These are phyloP conservation scores for Teleogryllus oceanicus DNA, from an alignment of 2,888 invertebrate genomes.

Conservation along the genomic window DNA sequence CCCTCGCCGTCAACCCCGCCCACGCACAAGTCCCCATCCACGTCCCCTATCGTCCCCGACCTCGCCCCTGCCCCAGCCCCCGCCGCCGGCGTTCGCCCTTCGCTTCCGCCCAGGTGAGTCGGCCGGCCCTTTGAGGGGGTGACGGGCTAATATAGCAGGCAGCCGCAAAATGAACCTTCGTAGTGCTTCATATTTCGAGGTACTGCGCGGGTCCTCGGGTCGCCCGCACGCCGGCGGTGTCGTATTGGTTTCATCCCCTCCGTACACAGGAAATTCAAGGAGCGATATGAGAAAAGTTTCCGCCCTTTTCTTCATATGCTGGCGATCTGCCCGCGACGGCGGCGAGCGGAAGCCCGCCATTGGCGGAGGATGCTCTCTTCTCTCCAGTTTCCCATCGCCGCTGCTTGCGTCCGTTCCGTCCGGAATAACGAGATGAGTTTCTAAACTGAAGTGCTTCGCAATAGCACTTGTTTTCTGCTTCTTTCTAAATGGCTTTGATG, in stretches of 20 bases:
- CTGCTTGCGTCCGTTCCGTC: no score
- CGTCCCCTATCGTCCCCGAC: neutral
- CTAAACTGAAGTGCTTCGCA: no score
- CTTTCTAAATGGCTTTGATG: no score
- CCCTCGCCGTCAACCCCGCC: no score
- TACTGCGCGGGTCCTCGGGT: neutral
- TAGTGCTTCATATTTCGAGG: constrained; percentile 18
- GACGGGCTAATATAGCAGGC: constrained; percentile 18
- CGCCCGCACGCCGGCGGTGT: neutral
- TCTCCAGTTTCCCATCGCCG: no score
- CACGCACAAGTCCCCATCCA: no score
- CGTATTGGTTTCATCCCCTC: neutral
- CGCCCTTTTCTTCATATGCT: neutral
- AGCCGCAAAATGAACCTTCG: constrained; percentile 3
- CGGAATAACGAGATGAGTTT: no score
- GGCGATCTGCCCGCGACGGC: neutral
- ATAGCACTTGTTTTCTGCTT: no score
- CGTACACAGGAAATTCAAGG: neutral
- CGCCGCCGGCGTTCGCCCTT: neutral
- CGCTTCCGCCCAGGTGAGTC: neutral
- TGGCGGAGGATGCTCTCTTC: no score
- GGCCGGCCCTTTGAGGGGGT: neutral
- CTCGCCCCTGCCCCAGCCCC: neutral
- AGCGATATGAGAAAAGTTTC: constrained; percentile 18
- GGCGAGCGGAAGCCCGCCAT: neutral